A percentile compares a stretch with the other conserved stretches of the same genome.
phyloP scores from a whole-genome alignment of 2,113 vertebrate genomes.

The Tretioscincus oriximinensis region DNA sequence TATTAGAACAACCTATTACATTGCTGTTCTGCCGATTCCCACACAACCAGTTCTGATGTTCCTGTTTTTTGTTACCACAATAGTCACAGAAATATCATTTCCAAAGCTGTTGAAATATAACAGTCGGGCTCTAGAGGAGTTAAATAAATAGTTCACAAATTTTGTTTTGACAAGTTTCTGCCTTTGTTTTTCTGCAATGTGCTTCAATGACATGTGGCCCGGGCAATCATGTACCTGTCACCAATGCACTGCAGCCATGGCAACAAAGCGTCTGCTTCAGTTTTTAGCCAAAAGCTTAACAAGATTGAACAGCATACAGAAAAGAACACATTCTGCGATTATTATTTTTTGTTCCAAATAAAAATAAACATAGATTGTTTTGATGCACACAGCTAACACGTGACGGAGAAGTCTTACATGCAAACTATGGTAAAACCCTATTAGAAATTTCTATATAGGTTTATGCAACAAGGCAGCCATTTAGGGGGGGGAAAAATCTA shows the following conservation, averaged over 20 bases:
- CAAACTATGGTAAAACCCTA: neutral
- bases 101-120: neutral
- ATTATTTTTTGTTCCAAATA: neutral
- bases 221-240: neutral
- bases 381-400: neutral
- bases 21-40: neutral
- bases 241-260: conserved; percentile 3
- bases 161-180: neutral
- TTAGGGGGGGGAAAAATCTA: neutral
- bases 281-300: conserved; percentile 19
- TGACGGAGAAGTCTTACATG: neutral
- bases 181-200: conserved; percentile 10
- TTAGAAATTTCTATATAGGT: neutral
- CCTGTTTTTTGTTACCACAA: neutral
- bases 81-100: neutral
- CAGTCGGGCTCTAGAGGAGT: neutral
- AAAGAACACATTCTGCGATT: neutral
- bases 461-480: neutral
- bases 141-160: neutral
- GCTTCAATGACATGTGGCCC: neutral
- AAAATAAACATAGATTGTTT: neutral
- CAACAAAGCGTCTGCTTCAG: conserved; percentile 5
- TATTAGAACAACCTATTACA: too few relatives aligned
- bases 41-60: neutral
- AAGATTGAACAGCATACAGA: neutral